Base-by-base conservation (phyloP, 92 coral and sea anemone species). In the Epizoanthus scotinus region DNA sequence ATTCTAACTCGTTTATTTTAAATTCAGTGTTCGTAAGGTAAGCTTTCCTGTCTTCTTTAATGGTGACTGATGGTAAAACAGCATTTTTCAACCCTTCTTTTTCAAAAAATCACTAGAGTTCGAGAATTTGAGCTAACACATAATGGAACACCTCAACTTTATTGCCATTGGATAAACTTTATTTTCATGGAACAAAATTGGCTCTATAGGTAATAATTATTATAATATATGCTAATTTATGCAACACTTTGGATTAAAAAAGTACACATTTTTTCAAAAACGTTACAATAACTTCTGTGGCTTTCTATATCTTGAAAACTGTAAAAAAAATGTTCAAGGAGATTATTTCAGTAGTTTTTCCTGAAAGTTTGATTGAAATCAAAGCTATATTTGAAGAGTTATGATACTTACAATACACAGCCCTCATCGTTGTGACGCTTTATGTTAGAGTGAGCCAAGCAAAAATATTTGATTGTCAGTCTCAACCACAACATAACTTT, bases 391-490 rank as follows among this genome's bases (percentile, higher is more conserved):
- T 59, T 26, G 34, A 61, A 61, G 25, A 61, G 66, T 61, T 61
- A 59, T 59, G 34, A 18, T 59, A 59, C 4, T 59, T 59, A 59
- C 64, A 59, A 59, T 59, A 59, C 64, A 59, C 64, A 59, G 64
- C 21, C 64, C 64, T 59, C 26, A 0, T 2, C 26, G 64, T 21
- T 20, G n/a, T n/a, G n/a, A n/a, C n/a, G n/a, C n/a, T n/a, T n/a
- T n/a, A n/a, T n/a, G n/a, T n/a, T n/a, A n/a, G n/a, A n/a, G n/a
- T n/a, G n/a, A n/a, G n/a, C n/a, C n/a, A n/a, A n/a, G n/a, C n/a
- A n/a, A n/a, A n/a, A n/a, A n/a, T n/a, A n/a, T n/a, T n/a, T n/a
- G n/a, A n/a, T n/a, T n/a, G n/a, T n/a, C n/a, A n/a, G n/a, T n/a
- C n/a, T n/a, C n/a, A n/a, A n/a, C n/a, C n/a, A n/a, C n/a, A n/a